Evolutionary conservation across 2,888 invertebrate genomes (phyloP), one percentile per base, ranked within the genome.

Genomic region (Penaeus monodon): DNA sequence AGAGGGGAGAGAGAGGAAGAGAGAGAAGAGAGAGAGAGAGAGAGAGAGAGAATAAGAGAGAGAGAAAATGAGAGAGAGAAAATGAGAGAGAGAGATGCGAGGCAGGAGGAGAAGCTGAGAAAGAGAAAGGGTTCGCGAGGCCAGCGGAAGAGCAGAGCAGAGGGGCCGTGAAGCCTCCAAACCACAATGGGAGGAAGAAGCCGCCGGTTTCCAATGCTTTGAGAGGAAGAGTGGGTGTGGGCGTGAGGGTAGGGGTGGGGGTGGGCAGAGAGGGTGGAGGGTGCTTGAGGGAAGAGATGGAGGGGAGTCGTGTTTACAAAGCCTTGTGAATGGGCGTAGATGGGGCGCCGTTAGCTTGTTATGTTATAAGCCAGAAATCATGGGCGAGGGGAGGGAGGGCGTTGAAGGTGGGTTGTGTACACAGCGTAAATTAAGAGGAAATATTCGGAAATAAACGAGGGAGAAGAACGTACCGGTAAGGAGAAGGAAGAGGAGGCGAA

Each of bases 401-500:
- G 74, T 38, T 33, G 74, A 74, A 74, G 22, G 44, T 24, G 44
- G 44, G 33, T 44, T 27, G 33, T 74, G 74, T 44, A 74, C 44
- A 44, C 33, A 44, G 44, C 38, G 76, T 49, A 44, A 27, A 44
- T 17, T 44, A 76, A 2, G 44, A 44, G 44, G 44, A 44, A 44
- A 44, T 44, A 44, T 44, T 44, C 44, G 44, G 44, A 44, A 44
- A 44, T 44, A 44, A 44, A 44, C 22, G 74, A 74, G 20, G 38
- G n/a, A n/a, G 38, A 33, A 24, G 74, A 2, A 4, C 29, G 44
- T 17, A 44, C 33, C 22, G 33, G 44, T 20, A 33, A 33, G 38
- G 38, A 74, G 74, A 33, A 33, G 27, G 73, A 33, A 73, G 73
- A 73, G 73, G 73, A 29, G 73, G 73, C 17, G 29, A 33, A n/a